Conservation (phyloP, 2,113 vertebrate genomes). For the Epinephelus fuscoguttatus region DNA sequence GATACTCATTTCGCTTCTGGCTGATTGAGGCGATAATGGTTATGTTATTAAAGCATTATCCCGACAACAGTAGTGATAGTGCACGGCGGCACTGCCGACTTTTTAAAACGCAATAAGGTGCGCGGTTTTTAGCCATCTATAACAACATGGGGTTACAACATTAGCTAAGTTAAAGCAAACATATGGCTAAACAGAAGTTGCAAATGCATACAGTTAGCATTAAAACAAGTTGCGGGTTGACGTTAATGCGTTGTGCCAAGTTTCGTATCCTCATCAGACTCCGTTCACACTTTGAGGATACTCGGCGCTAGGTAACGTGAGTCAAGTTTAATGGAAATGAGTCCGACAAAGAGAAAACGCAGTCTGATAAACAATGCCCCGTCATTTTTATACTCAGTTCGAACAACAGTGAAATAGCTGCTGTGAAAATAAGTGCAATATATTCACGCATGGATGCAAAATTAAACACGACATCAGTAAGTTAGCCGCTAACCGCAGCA, state of each 20-base stretch:
- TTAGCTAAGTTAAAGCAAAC: neutral
- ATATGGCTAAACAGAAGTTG: neutral
- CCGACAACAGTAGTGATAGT: neutral
- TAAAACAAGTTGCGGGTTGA: neutral
- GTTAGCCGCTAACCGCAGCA: constrained; percentile 18
- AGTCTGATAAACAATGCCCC: neutral
- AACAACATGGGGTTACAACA: no score
- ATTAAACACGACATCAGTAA: neutral
- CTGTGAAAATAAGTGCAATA: neutral
- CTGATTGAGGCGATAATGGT: no score
- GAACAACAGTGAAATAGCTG: neutral
- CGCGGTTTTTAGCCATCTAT: neutral
- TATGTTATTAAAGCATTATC: neutral
- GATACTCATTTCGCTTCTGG: neutral
- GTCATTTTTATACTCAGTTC: neutral
- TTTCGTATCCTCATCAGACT: neutral
- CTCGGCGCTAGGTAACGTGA: neutral
- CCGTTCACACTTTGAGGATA: neutral
- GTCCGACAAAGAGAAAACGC: neutral
- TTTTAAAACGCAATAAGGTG: neutral
- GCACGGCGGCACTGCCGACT: rapidly evolving
- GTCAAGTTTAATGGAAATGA: neutral
- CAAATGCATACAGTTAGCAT: rapidly evolving
- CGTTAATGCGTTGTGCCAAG: neutral
- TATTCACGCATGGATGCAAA: neutral